Percentiles rank a stretch among this genome's conserved stretches.
Evolutionary conservation across 2,888 invertebrate species (phyloP).

Genomic region (Conistra vaccinii): DNA sequence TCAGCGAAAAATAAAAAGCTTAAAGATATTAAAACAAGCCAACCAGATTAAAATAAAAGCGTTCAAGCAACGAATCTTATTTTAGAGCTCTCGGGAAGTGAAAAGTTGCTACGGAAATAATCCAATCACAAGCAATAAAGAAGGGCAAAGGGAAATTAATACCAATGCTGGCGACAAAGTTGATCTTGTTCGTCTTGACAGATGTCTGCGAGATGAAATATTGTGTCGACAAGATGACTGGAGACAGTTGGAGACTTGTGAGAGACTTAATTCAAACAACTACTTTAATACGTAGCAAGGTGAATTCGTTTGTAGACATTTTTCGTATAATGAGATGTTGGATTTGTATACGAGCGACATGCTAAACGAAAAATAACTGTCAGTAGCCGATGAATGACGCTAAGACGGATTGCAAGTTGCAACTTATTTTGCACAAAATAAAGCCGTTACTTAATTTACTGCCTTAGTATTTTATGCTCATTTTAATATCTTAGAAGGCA

Average conservation of each 20-base stretch:
- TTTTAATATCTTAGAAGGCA: slow-evolving; percentile 43
- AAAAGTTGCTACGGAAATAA: slow-evolving; percentile 85
- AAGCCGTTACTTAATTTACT: slow-evolving; percentile 31
- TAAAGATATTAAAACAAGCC: slow-evolving; percentile 68
- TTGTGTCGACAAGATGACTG: slow-evolving; percentile 74
- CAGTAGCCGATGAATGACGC: slow-evolving; percentile 40
- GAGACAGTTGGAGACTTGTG: slow-evolving; percentile 66
- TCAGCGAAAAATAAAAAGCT: slow-evolving; percentile 63
- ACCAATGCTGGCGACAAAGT: slow-evolving; percentile 83
- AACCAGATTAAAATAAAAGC: slow-evolving; percentile 74
- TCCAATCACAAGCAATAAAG: slow-evolving; percentile 86
- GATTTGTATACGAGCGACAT: slow-evolving; percentile 53
- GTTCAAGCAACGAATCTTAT: slow-evolving; percentile 75
- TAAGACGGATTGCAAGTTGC: slow-evolving; percentile 46
- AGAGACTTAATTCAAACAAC: slow-evolving; percentile 70
- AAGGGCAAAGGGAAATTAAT: slow-evolving; percentile 86
- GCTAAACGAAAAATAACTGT: slow-evolving; percentile 45
- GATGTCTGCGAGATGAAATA: slow-evolving; percentile 85
- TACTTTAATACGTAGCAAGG: slow-evolving; percentile 54
- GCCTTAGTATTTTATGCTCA: slow-evolving; percentile 18
- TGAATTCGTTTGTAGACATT: slow-evolving; percentile 36
- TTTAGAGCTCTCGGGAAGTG: slow-evolving; percentile 78
- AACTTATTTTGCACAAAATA: slow-evolving; percentile 34
- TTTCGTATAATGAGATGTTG: slow-evolving; percentile 52
- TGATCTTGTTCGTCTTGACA: slow-evolving; percentile 85